phyloP scores from a whole-genome alignment of 1,140 invertebrate genomes.

The Pararge aegeria region DNA sequence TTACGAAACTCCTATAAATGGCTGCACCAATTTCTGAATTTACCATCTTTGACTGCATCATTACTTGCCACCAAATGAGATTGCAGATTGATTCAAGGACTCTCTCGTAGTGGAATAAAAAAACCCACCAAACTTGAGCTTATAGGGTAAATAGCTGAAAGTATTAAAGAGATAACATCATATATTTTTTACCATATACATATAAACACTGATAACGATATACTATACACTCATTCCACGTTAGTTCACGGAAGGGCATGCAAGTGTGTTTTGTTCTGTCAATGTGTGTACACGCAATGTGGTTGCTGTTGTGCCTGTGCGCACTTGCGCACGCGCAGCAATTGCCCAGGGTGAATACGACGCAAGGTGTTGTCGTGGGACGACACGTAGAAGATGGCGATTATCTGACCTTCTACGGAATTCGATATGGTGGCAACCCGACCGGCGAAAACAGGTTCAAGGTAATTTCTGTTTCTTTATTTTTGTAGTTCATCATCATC shows the following conservation, averaged over 20 bases:
- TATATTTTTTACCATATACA: too few relatives aligned
- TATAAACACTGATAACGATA: too few relatives aligned
- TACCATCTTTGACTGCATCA: too few relatives aligned
- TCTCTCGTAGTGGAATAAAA: too few relatives aligned
- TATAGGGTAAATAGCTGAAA: too few relatives aligned
- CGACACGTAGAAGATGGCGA: constrained; percentile 38
- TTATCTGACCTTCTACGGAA: constrained; percentile 52
- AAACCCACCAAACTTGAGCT: too few relatives aligned
- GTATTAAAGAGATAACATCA: too few relatives aligned
- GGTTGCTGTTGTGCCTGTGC: constrained; percentile 36
- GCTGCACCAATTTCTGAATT: too few relatives aligned
- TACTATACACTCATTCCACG: constrained; percentile 6
- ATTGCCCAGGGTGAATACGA: constrained; percentile 43
- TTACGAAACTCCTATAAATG: too few relatives aligned
- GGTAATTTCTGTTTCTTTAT: constrained; percentile 36
- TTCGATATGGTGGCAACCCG: constrained; percentile 51
- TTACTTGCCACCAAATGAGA: too few relatives aligned
- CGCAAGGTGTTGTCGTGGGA: constrained; percentile 51
- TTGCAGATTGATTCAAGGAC: too few relatives aligned
- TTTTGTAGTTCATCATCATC: too few relatives aligned
- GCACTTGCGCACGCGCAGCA: constrained; percentile 41
- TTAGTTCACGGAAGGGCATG: not conserved
- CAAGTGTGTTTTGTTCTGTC: constrained; percentile 11
- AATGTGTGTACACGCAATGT: constrained; percentile 23
- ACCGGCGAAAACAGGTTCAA: constrained; percentile 56